Evolutionary conservation across 2,113 vertebrate genomes (phyloP), one percentile per base, ranked within the genome.

Genomic region (Phyllopteryx taeniolatus): DNA sequence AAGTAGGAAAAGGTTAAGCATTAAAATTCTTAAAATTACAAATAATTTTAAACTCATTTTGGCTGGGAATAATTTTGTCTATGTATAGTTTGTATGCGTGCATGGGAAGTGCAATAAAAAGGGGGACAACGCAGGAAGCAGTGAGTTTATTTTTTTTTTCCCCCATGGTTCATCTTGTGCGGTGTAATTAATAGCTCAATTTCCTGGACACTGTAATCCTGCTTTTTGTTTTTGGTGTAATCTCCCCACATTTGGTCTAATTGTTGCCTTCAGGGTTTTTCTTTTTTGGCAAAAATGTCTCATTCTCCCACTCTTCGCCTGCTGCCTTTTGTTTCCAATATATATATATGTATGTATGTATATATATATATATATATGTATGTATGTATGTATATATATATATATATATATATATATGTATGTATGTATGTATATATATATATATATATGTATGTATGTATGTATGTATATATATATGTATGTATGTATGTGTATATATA

Each of bases 161-260:
- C 35, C 6, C 35, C 76, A 81, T 82, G 84, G 80, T 84, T 73
- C 80, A 80, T 85, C 74, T 86, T 82, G 74, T 62, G 71, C 74
- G 67, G 56, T 82, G 46, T 86, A 88, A 91, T 86, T 89, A 90
- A 86, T 86, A 80, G 69, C 79, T 85, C 83, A 76, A 77, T 87
- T 85, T 86, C 73, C 57, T 74, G 76, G 71, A 73, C 79, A 83
- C 76, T 82, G 68, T 83, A 83, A 88, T 88, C 81, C 75, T 56
- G 35, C 75, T 85, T 75, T 81, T 87, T 85, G 79, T 86, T 74
- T 86, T 66, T 82, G 78, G 68, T 3, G 20, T 79, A 84, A 78
- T 88, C 79, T 86, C 74, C 72, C 72, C 67, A 79, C 72, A 81
- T 79, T 85, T 80, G 76, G 66, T 51, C 64, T 88, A 90, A 90